phyloP scores from a whole-genome alignment of 2,888 invertebrate genomes.

The Agrochola lychnidis region DNA sequence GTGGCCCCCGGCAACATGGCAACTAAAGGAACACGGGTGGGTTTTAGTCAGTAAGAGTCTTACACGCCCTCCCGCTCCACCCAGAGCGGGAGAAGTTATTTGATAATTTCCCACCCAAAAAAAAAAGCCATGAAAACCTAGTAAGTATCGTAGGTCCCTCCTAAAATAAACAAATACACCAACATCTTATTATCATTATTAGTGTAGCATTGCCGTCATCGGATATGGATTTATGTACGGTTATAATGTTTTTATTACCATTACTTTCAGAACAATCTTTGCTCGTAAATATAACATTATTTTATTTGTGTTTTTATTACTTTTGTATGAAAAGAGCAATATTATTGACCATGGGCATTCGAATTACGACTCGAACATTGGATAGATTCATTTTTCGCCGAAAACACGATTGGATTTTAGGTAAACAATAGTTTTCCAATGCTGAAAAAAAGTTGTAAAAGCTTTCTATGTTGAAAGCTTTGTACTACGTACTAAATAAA shows the following conservation, averaged over 20 bases:
- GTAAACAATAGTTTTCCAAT: conserved; percentile 36
- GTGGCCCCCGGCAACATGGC: no score
- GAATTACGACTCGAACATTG: not conserved
- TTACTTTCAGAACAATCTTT: conserved; percentile 42
- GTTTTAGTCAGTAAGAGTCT: no score
- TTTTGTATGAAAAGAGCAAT: conserved; percentile 29
- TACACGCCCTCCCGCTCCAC: no score
- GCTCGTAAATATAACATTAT: conserved; percentile 55
- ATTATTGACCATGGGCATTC: conserved; percentile 23
- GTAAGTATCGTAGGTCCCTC: not conserved
- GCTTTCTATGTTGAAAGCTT: conserved; percentile 41
- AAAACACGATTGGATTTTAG: conserved; percentile 26
- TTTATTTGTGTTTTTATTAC: conserved; percentile 50
- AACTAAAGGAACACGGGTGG: no score
- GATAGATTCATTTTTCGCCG: not conserved
- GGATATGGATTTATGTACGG: conserved; percentile 39
- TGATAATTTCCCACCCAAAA: no score
- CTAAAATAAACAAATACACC: not conserved
- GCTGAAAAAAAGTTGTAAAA: conserved; percentile 32
- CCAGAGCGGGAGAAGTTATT: no score
- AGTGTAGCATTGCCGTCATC: conserved; percentile 17
- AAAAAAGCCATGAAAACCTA: not conserved
- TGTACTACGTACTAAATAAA: conserved; percentile 35
- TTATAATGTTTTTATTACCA: conserved; percentile 47
- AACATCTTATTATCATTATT: conserved; percentile 27